Percentiles rank a stretch among this genome's conserved stretches.
phyloP scores from a whole-genome alignment of 2,797 vertebrate species.

The Stomatorhinus walkeri region DNA sequence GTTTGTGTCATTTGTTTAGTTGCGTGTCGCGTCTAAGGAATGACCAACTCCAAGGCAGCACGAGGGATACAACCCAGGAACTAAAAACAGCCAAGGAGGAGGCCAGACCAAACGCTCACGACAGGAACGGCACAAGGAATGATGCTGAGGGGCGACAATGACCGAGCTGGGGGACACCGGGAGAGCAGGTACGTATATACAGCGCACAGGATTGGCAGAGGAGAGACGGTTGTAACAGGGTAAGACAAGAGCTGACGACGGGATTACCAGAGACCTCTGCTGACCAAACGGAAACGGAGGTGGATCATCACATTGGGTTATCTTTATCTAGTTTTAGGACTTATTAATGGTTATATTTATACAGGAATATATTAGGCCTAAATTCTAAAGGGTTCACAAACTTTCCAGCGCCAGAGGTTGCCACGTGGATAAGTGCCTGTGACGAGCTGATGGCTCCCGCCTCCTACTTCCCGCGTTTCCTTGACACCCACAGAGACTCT shows the following conservation, averaged over 20 bases:
- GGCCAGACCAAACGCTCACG: background rate
- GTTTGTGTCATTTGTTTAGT: background rate
- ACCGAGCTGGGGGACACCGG: background rate
- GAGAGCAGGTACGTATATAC: background rate
- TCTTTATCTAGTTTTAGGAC: background rate
- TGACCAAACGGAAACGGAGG: background rate
- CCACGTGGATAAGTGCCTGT: background rate
- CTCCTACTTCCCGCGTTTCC: background rate
- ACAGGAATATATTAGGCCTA: background rate
- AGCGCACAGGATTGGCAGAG: background rate
- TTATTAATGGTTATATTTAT: background rate
- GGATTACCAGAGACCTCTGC: background rate
- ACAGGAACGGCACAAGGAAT: background rate
- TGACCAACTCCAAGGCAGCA: background rate
- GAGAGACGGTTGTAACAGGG: background rate
- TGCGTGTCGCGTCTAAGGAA: background rate
- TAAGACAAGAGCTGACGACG: background rate
- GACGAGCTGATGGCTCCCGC: background rate
- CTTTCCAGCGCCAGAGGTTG: background rate
- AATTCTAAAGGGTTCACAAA: background rate
- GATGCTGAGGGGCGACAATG: background rate
- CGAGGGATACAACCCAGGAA: background rate
- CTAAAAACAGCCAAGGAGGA: background rate
- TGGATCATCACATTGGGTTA: background rate
- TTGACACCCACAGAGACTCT: background rate